Percentiles rank a stretch among this genome's conserved stretches.
These are phyloP conservation scores for Phyllotreta cruciferae DNA, from an alignment of 2,888 invertebrate genomes.

Conservation along the genomic window DNA sequence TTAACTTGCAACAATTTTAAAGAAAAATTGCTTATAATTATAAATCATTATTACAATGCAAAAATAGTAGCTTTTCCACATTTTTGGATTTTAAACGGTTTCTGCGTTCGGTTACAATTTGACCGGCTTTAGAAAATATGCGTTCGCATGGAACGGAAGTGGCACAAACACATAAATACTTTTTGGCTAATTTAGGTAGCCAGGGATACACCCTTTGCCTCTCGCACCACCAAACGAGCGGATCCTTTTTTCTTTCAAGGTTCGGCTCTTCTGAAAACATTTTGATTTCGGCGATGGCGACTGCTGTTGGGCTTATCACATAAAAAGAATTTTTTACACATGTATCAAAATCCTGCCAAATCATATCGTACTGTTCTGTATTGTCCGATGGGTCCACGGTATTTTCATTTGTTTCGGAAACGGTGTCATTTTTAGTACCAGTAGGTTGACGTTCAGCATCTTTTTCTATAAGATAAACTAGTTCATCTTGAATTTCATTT, in stretches of 20 bases:
- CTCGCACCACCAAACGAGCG: conserved; percentile 21
- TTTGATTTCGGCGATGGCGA: conserved; percentile 24
- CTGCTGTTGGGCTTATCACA: conserved; percentile 17
- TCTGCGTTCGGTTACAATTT: neutral
- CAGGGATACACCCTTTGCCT: conserved; percentile 23
- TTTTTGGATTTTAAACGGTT: conserved; percentile 4
- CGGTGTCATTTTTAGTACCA: neutral
- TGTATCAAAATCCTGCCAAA: conserved; percentile 19
- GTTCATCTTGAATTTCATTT: conserved; percentile 17
- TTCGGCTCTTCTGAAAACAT: conserved; percentile 27
- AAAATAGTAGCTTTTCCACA: conserved; percentile 5
- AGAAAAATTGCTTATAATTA: neutral
- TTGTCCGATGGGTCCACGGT: neutral
- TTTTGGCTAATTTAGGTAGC: conserved; percentile 24
- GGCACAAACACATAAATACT: conserved; percentile 13
- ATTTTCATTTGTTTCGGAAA: neutral
- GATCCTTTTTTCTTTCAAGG: conserved; percentile 29
- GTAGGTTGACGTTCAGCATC: neutral
- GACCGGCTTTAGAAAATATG: conserved; percentile 25
- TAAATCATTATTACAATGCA: conserved; percentile 3
- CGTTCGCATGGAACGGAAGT: conserved; percentile 16
- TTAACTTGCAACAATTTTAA: no score
- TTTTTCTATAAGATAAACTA: conserved; percentile 7
- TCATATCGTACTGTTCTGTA: conserved; percentile 8
- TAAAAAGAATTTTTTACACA: neutral